Evolutionary conservation across 2,888 invertebrate genomes (phyloP), one percentile per base, ranked within the genome.

Genomic region (Abrostola tripartita): DNA sequence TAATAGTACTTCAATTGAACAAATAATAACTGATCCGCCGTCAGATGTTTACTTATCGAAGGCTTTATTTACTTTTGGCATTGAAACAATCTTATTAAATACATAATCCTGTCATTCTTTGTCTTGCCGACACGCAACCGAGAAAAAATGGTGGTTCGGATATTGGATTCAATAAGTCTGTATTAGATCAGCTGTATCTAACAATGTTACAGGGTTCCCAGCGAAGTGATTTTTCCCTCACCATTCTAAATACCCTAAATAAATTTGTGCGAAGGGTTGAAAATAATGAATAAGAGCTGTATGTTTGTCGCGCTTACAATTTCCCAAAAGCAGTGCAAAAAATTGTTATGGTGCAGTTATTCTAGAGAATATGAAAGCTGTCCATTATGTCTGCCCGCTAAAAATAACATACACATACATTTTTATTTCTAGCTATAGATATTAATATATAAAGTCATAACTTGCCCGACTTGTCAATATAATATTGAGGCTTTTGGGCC

Each of bases 1-100:
- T 81, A 85, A 87, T 85, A 76, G 79, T 76, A 78, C 81, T 74
- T 86, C 88, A 89, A 87, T 88, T 86, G 86, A 85, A 82, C 85
- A 87, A 90, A 88, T 81, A 84, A 81, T 71, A 70, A 75, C 14
- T 42, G 6, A 12, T 6, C 44, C 44, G 10, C 73, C 78, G 72
- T 69, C 76, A 76, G 78, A 71, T 85, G 76, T 86, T 87, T 84
- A 74, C 76, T 66, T 74, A 72, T 65, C 44, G 60, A 81, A 77
- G 68, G 62, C 78, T 73, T 76, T 66, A 24, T 71, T 78, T 66
- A 63, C 52, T 54, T 68, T 70, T 74, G 73, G 68, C 79, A 81
- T 79, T 83, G 73, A 74, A 75, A 56, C 63, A 72, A 49, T 9
- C 57, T 65, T 70, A 72, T 72, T 71, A 64, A 73, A 68, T 73